Conservation (phyloP, 2,888 invertebrate species). For the Lithosia quadra region DNA sequence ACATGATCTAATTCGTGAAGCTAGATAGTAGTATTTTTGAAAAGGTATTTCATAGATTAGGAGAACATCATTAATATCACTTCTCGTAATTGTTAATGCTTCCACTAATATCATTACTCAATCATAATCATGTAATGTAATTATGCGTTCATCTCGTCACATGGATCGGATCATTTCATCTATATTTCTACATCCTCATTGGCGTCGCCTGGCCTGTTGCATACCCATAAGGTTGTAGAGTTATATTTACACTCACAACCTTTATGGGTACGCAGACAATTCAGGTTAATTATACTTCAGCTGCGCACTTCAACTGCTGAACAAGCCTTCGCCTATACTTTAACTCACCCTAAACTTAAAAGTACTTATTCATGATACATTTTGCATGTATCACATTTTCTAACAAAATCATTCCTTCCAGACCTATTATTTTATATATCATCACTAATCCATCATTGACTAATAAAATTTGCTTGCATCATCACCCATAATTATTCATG, state of each 20-base stretch:
- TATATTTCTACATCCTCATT: neutral
- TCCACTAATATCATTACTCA: neutral
- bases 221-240: neutral
- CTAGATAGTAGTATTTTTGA: neutral
- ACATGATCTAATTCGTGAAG: too few species aligned
- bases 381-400: neutral
- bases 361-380: too few species aligned
- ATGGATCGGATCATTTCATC: neutral
- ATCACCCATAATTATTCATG: neutral
- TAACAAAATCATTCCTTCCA: neutral
- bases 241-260: neutral
- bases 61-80: neutral
- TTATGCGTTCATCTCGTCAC: neutral
- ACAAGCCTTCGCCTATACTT: neutral
- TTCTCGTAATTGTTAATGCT: neutral
- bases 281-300: neutral
- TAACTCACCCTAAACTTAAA: too few species aligned
- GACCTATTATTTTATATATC: neutral
- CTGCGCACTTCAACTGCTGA: neutral
- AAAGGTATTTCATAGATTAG: neutral
- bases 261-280: neutral
- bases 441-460: neutral
- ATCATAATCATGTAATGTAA: neutral
- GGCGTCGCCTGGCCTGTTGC: neutral
- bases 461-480: neutral